Conservation (phyloP, 2,888 invertebrate species). For the Cosmia pyralina region DNA sequence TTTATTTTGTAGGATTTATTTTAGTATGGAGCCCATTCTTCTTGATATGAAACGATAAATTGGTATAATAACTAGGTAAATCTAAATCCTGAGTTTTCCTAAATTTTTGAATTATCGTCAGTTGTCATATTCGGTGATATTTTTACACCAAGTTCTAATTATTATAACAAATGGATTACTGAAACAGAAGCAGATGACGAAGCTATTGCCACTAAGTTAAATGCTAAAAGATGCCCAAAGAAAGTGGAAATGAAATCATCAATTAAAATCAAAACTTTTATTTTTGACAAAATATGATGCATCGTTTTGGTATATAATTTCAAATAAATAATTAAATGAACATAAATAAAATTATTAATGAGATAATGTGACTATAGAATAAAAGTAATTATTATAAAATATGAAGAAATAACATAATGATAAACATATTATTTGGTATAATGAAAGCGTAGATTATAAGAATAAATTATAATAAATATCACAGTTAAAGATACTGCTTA, state of each 20-base stretch:
- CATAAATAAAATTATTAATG: conserved; percentile 17
- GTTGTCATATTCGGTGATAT: neutral
- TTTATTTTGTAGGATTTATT: too few species aligned
- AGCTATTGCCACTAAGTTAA: neutral
- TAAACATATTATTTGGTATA: conserved; percentile 57
- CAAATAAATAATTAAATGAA: conserved; percentile 49
- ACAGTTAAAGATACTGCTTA: conserved; percentile 83
- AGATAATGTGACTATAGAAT: neutral
- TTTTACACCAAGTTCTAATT: neutral
- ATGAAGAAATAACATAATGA: conserved; percentile 40
- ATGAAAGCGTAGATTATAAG: conserved; percentile 59
- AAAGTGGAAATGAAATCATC: conserved; percentile 7
- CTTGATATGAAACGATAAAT: neutral
- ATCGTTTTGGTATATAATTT: conserved; percentile 9
- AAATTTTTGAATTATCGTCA: neutral
- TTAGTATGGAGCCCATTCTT: neutral
- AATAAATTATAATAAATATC: conserved; percentile 72
- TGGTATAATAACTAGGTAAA: too few species aligned
- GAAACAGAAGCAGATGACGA: too few species aligned
- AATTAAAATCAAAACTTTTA: conserved; percentile 2
- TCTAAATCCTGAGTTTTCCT: too few species aligned
- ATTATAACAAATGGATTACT: neutral
- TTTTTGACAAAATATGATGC: conserved; percentile 15
- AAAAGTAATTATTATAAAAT: neutral
- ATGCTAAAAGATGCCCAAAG: neutral